Percentiles rank a stretch among this genome's conserved stretches.
These are phyloP conservation scores for Cerceris ruficornis DNA, from an alignment of 2,888 invertebrate genomes.

Conservation along the genomic window DNA sequence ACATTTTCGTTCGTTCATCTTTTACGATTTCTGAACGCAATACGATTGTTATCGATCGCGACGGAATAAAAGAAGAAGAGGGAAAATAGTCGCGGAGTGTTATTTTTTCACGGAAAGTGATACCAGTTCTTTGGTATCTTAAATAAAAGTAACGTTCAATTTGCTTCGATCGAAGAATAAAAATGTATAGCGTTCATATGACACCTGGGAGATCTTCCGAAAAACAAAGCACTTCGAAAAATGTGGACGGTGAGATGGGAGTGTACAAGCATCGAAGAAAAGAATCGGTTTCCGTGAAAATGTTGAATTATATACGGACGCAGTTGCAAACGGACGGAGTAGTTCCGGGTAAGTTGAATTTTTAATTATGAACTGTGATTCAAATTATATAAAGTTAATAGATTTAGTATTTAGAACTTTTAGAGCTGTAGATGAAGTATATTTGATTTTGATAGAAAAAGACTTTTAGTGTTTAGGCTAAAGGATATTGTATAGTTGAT, in stretches of 20 bases:
- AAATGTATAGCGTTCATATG: constrained; percentile 78
- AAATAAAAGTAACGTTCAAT: not conserved
- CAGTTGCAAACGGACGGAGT: constrained; percentile 71
- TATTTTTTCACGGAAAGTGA: not conserved
- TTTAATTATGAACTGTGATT: not conserved
- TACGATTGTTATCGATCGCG: not conserved
- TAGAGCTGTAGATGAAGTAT: too few relatives aligned
- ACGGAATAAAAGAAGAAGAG: too few relatives aligned
- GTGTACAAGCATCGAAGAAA: constrained; percentile 69
- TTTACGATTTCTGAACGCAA: not conserved
- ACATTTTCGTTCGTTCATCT: not conserved
- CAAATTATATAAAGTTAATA: too few relatives aligned
- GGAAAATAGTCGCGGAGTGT: not conserved
- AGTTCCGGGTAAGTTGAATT: constrained; percentile 67
- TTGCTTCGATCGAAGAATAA: constrained; percentile 2
- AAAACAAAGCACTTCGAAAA: constrained; percentile 66
- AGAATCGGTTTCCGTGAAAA: constrained; percentile 74
- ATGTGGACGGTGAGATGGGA: constrained; percentile 69
- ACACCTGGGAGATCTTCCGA: constrained; percentile 72
- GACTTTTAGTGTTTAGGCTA: too few relatives aligned
- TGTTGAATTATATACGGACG: constrained; percentile 75
- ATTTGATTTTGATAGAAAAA: too few relatives aligned
- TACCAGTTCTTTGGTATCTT: not conserved
- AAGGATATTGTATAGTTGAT: too few relatives aligned
- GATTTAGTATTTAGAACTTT: too few relatives aligned